Percentiles rank a stretch among this genome's conserved stretches.
Conservation (phyloP, 2,113 vertebrate species). For the Silurus meridionalis region DNA sequence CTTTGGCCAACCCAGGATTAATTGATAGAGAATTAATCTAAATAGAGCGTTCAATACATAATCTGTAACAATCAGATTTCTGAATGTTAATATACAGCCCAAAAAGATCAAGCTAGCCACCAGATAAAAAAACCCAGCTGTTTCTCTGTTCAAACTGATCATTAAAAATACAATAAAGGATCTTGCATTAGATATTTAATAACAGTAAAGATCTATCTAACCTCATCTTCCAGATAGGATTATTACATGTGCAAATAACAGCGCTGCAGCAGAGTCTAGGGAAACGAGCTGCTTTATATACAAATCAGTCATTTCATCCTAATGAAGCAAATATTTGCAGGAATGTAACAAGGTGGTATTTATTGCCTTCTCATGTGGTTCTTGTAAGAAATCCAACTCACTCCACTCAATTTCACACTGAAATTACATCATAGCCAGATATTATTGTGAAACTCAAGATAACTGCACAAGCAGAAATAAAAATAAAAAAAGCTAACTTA, state of each 20-base stretch:
- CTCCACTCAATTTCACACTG: constrained; percentile 3
- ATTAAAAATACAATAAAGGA: neutral
- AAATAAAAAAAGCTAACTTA: neutral
- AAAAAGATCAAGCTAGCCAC: neutral
- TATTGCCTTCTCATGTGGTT: constrained; percentile 7
- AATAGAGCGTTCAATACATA: neutral
- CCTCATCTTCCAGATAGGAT: neutral
- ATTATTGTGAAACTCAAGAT: constrained; percentile 16
- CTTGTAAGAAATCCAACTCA: neutral
- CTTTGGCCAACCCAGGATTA: no score
- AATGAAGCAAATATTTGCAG: constrained; percentile 40
- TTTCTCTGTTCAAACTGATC: constrained; percentile 16
- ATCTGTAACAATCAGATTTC: no score
- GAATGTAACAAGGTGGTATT: constrained; percentile 16
- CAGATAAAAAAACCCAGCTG: neutral
- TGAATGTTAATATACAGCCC: no score
- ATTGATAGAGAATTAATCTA: neutral
- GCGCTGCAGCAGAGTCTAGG: neutral
- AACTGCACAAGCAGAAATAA: neutral
- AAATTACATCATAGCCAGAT: neutral
- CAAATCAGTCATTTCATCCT: constrained; percentile 22
- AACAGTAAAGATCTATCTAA: constrained; percentile 13
- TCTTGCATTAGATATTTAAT: constrained; percentile 11
- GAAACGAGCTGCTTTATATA: neutral
- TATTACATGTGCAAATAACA: constrained; percentile 20